These are phyloP conservation scores for Steinernema hermaphroditum DNA, from an alignment of 2,888 invertebrate genomes.

Conservation along the genomic window DNA sequence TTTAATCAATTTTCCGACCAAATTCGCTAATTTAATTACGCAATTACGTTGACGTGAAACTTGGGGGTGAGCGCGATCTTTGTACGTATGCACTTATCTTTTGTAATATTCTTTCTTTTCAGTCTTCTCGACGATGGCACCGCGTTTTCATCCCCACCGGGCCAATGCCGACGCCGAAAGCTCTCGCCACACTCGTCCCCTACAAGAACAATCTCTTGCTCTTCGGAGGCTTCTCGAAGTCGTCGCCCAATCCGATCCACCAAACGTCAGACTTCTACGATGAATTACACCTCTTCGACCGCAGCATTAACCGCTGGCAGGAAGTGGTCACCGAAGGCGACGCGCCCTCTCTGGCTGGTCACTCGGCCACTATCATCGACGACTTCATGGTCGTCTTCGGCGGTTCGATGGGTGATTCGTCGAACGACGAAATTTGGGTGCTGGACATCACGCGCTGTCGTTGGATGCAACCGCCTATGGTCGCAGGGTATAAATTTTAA, in stretches of 20 bases:
- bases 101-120: neutral
- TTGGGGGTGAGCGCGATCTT: too few species aligned
- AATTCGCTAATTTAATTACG: too few species aligned
- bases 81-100: neutral
- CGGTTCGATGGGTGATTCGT: conserved; percentile 69
- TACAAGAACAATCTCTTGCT: conserved; percentile 81
- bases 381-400: conserved; percentile 67
- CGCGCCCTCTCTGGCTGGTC: conserved; percentile 83
- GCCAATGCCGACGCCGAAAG: conserved; percentile 88
- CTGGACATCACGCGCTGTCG: conserved; percentile 38
- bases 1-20: too few species aligned
- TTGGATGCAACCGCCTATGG: conserved; percentile 42
- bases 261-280: conserved; percentile 75
- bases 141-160: conserved; percentile 68
- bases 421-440: conserved; percentile 70
- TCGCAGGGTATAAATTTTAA: conserved; percentile 36
- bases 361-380: conserved; percentile 79
- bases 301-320: conserved; percentile 68
- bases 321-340: conserved; percentile 58
- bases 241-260: conserved; percentile 76
- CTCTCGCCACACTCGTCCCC: conserved; percentile 87
- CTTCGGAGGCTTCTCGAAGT: conserved; percentile 94
- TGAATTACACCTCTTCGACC: conserved; percentile 85
- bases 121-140: conserved; percentile 41
- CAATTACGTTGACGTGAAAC: too few species aligned